Evolutionary conservation across 1,140 invertebrate species (phyloP), one percentile per base, ranked within the genome.

Genomic region (Bursaphelenchus mucronatus): DNA sequence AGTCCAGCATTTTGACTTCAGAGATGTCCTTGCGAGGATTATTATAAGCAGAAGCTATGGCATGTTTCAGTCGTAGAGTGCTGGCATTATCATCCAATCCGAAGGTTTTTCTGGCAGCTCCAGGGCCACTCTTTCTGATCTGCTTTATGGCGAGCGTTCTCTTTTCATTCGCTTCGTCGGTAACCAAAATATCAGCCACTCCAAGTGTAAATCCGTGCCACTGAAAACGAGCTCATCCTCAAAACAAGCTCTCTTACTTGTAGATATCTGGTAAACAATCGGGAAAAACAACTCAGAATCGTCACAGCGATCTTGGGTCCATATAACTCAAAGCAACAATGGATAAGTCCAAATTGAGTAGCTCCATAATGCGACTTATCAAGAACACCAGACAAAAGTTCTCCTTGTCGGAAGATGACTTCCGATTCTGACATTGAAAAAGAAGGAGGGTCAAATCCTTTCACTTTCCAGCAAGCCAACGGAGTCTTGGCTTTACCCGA

Each of bases 351-450:
- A 82, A 90, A 96, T 4, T 90, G 87, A 0, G 94, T 94, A 0
- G 94, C 88, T 17, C 96, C 96, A 83, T 92, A 94, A 79, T 97
- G 94, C 41, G 88, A 89, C 83, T 99, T 99, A 83, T 99, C 96
- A 45, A 99, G 83, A n/a, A 99, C 88, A 5, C 96, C 96, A 73
- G 85, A 88, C 0, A 97, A 78, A 8, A 99, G 83, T 83, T 97
- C 89, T 8, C 94, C 94, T 58, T 89, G 85, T 21, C 69, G 61
- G 40, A 99, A 90, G 11, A 97, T 85, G 40, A 98, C 91, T 83
- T 94, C 87, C 61, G 89, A 89, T 83, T 98, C 95, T 51, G 88
- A 87, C 89, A 97, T 91, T 0, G 83, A 83, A 81, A 87, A 67
- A 4, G 66, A 75, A 51, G 71, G 76, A n/a, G 64, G 21, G 0